phyloP scores from a whole-genome alignment of 2,888 invertebrate genomes.

The Sminthurides aquaticus region DNA sequence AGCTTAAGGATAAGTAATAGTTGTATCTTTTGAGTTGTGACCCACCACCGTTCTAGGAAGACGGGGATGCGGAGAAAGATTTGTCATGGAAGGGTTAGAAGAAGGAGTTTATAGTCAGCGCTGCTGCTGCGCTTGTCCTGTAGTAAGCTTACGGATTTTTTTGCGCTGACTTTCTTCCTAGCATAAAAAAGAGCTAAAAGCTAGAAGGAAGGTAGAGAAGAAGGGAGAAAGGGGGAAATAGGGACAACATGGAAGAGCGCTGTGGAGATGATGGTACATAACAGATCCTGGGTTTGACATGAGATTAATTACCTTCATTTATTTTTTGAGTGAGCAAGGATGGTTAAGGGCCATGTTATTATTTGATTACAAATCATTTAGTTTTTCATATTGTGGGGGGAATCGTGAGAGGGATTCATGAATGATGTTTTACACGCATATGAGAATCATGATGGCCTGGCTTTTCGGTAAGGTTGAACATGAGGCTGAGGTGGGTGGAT shows the following conservation, averaged over 20 bases:
- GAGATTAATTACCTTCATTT: slow-evolving; percentile 27
- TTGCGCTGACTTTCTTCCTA: no score
- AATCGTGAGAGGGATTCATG: slow-evolving; percentile 8
- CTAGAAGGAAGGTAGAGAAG: no score
- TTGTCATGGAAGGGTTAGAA: no score
- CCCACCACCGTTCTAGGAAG: no score
- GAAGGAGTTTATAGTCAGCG: no score
- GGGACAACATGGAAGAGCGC: background rate
- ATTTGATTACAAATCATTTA: slow-evolving; percentile 9
- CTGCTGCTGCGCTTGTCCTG: no score
- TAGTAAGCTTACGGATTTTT: no score
- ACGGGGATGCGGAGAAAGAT: no score
- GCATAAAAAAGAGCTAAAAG: no score
- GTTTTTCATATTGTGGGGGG: background rate
- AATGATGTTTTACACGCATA: background rate
- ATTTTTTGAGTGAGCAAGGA: slow-evolving; percentile 5
- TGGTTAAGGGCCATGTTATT: background rate
- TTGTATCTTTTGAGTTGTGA: no score
- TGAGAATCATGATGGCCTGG: background rate
- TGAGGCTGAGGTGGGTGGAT: background rate
- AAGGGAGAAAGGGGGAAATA: no score
- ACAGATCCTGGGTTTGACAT: slow-evolving; percentile 4
- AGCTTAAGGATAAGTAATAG: no score
- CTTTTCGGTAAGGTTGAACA: background rate
- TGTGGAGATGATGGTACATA: background rate